Percentiles rank a stretch among this genome's conserved stretches.
Evolutionary conservation across 2,888 invertebrate genomes (phyloP).

Genomic region (Tetramorium bicarinatum): DNA sequence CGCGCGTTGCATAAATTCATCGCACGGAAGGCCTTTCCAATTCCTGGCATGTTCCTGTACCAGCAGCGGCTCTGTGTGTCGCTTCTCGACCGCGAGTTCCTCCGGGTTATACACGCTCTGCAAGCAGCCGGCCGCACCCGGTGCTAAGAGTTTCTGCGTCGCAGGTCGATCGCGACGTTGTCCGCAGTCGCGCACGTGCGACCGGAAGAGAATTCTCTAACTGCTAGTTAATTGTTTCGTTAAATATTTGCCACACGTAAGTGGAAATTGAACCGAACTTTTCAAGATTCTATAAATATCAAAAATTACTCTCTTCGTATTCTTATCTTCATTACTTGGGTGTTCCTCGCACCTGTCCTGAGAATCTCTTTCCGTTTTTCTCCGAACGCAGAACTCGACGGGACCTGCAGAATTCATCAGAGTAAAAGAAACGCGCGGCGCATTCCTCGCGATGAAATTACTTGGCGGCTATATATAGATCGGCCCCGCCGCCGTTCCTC

Average conservation of each 20-base stretch:
- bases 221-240: neutral
- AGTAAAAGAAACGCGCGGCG: conserved; percentile 1
- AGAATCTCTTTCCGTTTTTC: neutral
- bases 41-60: conserved; percentile 63
- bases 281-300: neutral
- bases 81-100: conserved; percentile 38
- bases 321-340: neutral
- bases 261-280: neutral
- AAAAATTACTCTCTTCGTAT: neutral
- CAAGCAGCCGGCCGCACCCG: conserved; percentile 48
- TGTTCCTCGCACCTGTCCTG: neutral
- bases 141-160: conserved; percentile 19
- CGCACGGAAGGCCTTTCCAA: conserved; percentile 66
- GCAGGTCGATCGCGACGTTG: conserved; percentile 1
- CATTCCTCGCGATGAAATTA: conserved; percentile 44
- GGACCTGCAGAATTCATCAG: neutral
- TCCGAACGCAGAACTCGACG: neutral
- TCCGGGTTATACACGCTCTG: conserved; percentile 49
- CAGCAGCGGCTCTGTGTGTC: conserved; percentile 28
- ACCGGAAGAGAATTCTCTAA: conserved; percentile 26
- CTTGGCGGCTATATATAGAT: conserved; percentile 33
- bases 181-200: neutral
- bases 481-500: conserved; percentile 19
- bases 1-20: conserved; percentile 61
- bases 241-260: neutral